Evolutionary conservation across 2,113 vertebrate species (phyloP).

Genomic region (Sciurus niger): DNA sequence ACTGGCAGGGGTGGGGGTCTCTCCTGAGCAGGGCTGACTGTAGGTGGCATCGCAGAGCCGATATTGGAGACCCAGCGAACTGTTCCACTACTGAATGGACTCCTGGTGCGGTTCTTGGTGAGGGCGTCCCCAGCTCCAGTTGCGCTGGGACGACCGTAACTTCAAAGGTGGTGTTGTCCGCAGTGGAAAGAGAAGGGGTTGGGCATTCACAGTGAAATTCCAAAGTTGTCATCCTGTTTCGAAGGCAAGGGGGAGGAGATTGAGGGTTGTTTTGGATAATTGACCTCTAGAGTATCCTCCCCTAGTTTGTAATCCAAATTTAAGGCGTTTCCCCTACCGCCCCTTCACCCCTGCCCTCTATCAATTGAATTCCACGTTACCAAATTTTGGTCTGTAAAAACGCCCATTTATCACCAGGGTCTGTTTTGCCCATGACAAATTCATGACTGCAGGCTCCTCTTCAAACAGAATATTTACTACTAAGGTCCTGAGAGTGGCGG

Average conservation of each 20-base stretch:
- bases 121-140: not conserved
- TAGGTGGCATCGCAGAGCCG: not conserved
- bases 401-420: not conserved
- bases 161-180: slow-evolving; percentile 8
- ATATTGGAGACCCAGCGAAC: not conserved
- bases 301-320: not conserved
- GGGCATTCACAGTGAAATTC: not conserved
- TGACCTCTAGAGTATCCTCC: not conserved
- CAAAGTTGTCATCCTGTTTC: not conserved
- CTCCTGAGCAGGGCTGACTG: not conserved
- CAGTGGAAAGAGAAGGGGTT: not conserved
- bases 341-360: not conserved
- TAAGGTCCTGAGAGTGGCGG: slow-evolving; percentile 48
- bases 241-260: not conserved
- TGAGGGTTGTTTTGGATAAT: not conserved
- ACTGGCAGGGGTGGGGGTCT: not conserved
- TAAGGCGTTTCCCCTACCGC: not conserved
- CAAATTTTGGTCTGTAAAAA: slow-evolving; percentile 23
- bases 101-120: not conserved
- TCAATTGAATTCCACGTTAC: not conserved
- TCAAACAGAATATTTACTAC: slow-evolving; percentile 71
- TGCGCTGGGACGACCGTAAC: not conserved
- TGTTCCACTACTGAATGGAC: not conserved
- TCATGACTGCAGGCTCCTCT: slow-evolving; percentile 79
- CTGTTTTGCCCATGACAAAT: slow-evolving; percentile 70